phyloP scores from a whole-genome alignment of 1,140 invertebrate species.

The Bombus huntii region DNA sequence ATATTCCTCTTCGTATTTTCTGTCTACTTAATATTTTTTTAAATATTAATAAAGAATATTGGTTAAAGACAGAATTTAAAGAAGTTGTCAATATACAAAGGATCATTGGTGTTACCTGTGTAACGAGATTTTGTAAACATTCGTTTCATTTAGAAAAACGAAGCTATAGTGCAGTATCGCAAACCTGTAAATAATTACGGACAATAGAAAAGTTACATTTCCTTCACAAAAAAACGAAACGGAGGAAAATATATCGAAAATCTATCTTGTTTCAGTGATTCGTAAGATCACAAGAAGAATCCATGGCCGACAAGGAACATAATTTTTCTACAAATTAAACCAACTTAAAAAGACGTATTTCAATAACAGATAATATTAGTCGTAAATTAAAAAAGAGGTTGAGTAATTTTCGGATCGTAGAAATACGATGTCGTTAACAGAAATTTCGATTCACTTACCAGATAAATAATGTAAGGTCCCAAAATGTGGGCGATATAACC shows the following conservation, averaged over 20 bases:
- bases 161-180: no score
- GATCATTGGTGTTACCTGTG: no score
- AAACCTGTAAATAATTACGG: no score
- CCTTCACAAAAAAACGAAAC: neutral
- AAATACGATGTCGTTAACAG: neutral
- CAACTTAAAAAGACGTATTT: neutral
- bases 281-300: neutral
- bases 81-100: no score
- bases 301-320: neutral
- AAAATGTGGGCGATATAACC: slow-evolving; percentile 92
- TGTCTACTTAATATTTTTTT: neutral
- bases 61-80: no score
- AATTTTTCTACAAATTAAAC: neutral
- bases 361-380: neutral
- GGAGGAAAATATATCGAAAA: no score
- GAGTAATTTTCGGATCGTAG: neutral
- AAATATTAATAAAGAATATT: no score
- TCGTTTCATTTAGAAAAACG: no score
- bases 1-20: neutral
- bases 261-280: no score
- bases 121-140: no score
- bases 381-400: neutral
- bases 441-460: slow-evolving; percentile 79
- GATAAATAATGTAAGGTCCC: slow-evolving; percentile 92
- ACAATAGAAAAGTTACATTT: neutral